Percentiles rank a stretch among this genome's conserved stretches.
Conservation (phyloP, 2,888 invertebrate species). For the Lampropteryx suffumata region DNA sequence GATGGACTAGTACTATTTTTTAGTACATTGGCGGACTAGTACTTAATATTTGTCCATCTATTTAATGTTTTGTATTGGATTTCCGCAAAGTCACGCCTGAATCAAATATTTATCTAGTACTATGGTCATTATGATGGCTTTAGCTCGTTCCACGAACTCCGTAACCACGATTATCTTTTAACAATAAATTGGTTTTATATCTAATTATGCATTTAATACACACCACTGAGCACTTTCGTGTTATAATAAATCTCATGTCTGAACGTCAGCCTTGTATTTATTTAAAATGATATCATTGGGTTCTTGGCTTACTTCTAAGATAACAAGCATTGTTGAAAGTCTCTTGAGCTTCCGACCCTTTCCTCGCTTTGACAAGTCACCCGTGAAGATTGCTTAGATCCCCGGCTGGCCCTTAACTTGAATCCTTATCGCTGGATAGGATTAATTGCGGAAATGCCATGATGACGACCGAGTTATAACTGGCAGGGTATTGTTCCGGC, state of each 20-base stretch:
- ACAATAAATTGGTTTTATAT: too few species aligned
- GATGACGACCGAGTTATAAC: constrained; percentile 73
- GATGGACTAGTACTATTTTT: too few species aligned
- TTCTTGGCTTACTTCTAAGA: constrained; percentile 77
- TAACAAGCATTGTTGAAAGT: constrained; percentile 83
- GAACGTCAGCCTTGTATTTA: constrained; percentile 56
- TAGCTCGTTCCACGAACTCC: too few species aligned
- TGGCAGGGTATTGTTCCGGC: constrained; percentile 51
- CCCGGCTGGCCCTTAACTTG: constrained; percentile 76
- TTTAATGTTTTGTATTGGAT: too few species aligned
- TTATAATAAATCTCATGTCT: constrained; percentile 3
- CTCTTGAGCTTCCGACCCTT: constrained; percentile 79
- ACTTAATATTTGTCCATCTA: too few species aligned
- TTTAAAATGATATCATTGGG: constrained; percentile 79
- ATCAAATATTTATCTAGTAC: too few species aligned
- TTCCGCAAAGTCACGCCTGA: too few species aligned
- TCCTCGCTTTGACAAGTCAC: constrained; percentile 81
- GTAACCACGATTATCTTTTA: too few species aligned
- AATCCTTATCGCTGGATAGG: constrained; percentile 77
- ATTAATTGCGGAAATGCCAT: constrained; percentile 81
- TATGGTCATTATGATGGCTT: too few species aligned
- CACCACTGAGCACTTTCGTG: too few species aligned
- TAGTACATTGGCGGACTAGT: too few species aligned
- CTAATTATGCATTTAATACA: too few species aligned
- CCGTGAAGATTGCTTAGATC: constrained; percentile 83